Percentiles rank a stretch among this genome's conserved stretches.
These are phyloP conservation scores for Halcyon chelicuti DNA, from an alignment of 2,797 vertebrate species.

Conservation along the genomic window DNA sequence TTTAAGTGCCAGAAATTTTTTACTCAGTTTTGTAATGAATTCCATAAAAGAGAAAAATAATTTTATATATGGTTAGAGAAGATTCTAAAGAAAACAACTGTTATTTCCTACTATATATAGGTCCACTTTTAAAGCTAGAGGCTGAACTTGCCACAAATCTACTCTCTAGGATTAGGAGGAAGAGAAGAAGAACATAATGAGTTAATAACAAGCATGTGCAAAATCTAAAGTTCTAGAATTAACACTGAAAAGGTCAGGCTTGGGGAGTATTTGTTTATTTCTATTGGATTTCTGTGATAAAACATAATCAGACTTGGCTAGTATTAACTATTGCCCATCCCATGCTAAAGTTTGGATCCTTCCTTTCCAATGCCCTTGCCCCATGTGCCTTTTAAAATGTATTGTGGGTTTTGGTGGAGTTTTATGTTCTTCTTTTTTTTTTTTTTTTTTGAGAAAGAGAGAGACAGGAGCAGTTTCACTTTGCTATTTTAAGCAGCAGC, in stretches of 20 bases:
- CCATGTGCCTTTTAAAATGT: not conserved
- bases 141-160: not conserved
- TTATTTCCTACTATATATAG: not conserved
- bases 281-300: not conserved
- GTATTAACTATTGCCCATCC: not conserved
- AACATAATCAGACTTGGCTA: not conserved
- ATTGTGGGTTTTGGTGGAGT: not conserved
- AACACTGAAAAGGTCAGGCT: not conserved
- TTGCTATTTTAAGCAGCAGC: not conserved
- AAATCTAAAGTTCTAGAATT: not conserved
- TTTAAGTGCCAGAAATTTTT: not conserved
- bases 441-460: not conserved
- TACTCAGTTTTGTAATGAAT: not conserved
- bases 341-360: not conserved
- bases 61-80: not conserved
- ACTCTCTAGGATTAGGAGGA: not conserved
- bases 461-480: not conserved
- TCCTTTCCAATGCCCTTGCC: not conserved
- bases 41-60: not conserved
- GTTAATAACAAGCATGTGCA: not conserved
- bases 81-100: not conserved
- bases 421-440: not conserved
- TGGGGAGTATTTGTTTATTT: not conserved
- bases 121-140: not conserved
- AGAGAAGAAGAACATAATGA: not conserved